These are phyloP conservation scores for Torymus texanus DNA, from an alignment of 2,888 invertebrate species.

Conservation along the genomic window DNA sequence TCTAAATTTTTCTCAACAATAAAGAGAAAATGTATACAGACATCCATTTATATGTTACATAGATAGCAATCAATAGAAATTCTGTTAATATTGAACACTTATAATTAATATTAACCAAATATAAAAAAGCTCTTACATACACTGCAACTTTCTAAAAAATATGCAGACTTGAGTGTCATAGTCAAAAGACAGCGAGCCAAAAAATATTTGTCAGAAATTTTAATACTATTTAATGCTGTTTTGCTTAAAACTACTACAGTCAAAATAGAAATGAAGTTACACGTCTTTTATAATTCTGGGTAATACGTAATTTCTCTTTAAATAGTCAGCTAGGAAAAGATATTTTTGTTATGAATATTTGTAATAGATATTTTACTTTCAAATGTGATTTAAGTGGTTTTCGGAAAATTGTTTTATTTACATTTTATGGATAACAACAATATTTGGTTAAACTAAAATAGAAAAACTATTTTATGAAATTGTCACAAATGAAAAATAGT, in stretches of 20 bases:
- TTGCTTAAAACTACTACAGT: slow-evolving; percentile 20
- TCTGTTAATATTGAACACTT: slow-evolving; percentile 22
- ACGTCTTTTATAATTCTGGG: slow-evolving; percentile 14
- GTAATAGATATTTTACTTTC: slow-evolving; percentile 21
- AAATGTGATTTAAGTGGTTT: slow-evolving; percentile 15
- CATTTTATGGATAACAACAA: slow-evolving; percentile 20
- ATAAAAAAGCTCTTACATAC: not conserved
- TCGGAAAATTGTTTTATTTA: slow-evolving; percentile 5
- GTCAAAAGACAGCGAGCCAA: slow-evolving; percentile 26
- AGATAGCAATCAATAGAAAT: slow-evolving; percentile 34
- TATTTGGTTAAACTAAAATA: not conserved
- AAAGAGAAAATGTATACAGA: slow-evolving; percentile 6
- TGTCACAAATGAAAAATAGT: too few species aligned
- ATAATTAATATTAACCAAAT: slow-evolving; percentile 28
- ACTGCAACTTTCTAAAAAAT: slow-evolving; percentile 34
- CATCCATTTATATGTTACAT: slow-evolving; percentile 12
- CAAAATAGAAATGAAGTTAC: slow-evolving; percentile 23
- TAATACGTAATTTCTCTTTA: slow-evolving; percentile 10
- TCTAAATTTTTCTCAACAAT: slow-evolving; percentile 1
- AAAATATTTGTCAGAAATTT: slow-evolving; percentile 24
- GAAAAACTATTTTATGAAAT: too few species aligned
- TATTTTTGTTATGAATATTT: slow-evolving; percentile 26
- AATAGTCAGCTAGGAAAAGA: slow-evolving; percentile 19
- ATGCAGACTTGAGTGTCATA: not conserved
- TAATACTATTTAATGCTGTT: slow-evolving; percentile 33